These are phyloP conservation scores for Caenorhabditis sp. DNA, from an alignment of 2,888 invertebrate species.

Conservation along the genomic window DNA sequence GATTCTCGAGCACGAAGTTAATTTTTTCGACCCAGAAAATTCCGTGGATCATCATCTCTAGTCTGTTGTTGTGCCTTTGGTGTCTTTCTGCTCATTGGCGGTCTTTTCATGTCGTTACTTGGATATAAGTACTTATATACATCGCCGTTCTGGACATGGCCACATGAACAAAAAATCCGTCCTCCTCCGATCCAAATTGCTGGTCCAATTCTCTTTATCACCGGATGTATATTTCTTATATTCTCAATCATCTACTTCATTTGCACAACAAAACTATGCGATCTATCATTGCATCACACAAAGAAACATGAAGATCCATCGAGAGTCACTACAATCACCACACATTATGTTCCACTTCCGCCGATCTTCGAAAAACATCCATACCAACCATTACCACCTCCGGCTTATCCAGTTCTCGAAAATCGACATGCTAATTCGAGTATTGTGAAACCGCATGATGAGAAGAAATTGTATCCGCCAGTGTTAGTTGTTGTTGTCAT, in stretches of 20 bases:
- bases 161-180: constrained; percentile 39
- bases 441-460: constrained; percentile 66
- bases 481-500: constrained; percentile 51
- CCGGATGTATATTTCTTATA: constrained; percentile 60
- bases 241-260: constrained; percentile 59
- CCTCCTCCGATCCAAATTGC: constrained; percentile 68
- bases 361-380: constrained; percentile 68
- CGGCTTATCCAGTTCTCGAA: constrained; percentile 67
- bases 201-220: constrained; percentile 63
- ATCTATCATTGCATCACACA: constrained; percentile 66
- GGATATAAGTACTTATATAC: constrained; percentile 65
- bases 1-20: neutral
- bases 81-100: constrained; percentile 68
- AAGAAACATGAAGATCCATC: constrained; percentile 67
- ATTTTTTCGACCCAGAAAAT: constrained; percentile 59
- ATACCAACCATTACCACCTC: constrained; percentile 70
- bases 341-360: constrained; percentile 59
- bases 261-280: constrained; percentile 63
- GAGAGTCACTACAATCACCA: constrained; percentile 66
- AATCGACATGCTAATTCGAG: constrained; percentile 69
- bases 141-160: constrained; percentile 69
- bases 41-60: constrained; percentile 69
- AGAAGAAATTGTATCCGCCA: constrained; percentile 71
- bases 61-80: constrained; percentile 70
- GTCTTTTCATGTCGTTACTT: constrained; percentile 65